A percentile compares a stretch with the other conserved stretches of the same genome.
Evolutionary conservation across 2,888 invertebrate species (phyloP).

Genomic region (Campopleginae sp.): DNA sequence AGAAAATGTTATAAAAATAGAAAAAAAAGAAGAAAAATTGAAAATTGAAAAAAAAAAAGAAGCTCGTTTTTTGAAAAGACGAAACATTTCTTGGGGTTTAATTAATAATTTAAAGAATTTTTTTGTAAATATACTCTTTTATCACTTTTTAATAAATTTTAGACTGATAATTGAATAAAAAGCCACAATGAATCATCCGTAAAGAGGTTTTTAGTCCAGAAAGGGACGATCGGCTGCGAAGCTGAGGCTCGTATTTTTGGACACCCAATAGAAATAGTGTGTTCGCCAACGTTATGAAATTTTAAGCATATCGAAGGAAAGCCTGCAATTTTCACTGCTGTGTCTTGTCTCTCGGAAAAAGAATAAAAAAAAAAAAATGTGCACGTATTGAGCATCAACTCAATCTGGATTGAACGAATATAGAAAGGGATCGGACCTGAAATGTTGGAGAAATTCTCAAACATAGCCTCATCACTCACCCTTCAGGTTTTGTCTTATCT

Average conservation of each 20-base stretch:
- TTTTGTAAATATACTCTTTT: too few species aligned
- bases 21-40: too few species aligned
- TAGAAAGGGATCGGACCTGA: conserved; percentile 24
- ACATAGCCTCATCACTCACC: conserved; percentile 54
- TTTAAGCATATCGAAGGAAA: conserved; percentile 66
- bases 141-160: too few species aligned
- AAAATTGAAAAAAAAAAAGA: too few species aligned
- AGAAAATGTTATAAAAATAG: too few species aligned
- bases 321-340: conserved; percentile 35
- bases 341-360: conserved; percentile 21
- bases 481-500: conserved; percentile 16
- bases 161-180: too few species aligned
- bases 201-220: not conserved
- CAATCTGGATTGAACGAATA: conserved; percentile 49
- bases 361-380: not conserved
- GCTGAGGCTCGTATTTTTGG: not conserved
- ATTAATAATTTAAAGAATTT: too few species aligned
- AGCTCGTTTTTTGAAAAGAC: too few species aligned
- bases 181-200: not conserved
- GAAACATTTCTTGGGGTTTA: too few species aligned
- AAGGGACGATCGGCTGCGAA: not conserved
- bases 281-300: conserved; percentile 70
- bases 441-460: conserved; percentile 43
- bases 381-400: conserved; percentile 61
- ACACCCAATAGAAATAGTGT: conserved; percentile 9